A percentile compares a stretch with the other conserved stretches of the same genome.
phyloP scores from a whole-genome alignment of 2,888 invertebrate genomes.

The Drosophila melanosoma region DNA sequence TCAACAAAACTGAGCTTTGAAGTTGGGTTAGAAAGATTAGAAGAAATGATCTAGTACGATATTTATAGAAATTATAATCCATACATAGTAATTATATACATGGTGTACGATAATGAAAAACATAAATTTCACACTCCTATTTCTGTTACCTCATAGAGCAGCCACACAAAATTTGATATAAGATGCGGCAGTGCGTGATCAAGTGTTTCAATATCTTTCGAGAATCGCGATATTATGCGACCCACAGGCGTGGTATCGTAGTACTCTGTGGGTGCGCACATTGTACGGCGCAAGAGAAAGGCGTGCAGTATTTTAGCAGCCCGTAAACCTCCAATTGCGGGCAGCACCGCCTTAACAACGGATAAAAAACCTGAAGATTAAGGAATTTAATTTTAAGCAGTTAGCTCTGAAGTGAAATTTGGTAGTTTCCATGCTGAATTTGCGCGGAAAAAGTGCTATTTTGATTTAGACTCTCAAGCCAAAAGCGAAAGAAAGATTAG shows the following conservation, averaged over 20 bases:
- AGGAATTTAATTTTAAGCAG: slow-evolving; percentile 1
- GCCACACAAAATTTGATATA: slow-evolving; percentile 87
- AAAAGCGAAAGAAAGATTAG: slow-evolving; percentile 19
- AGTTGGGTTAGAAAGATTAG: neutral
- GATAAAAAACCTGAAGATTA: slow-evolving; percentile 87
- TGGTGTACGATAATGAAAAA: neutral
- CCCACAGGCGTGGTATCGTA: slow-evolving; percentile 88
- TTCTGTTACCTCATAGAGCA: slow-evolving; percentile 86
- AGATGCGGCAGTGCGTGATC: slow-evolving; percentile 85
- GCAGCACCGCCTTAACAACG: slow-evolving; percentile 87
- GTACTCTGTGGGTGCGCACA: slow-evolving; percentile 86
- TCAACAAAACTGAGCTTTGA: slow-evolving; percentile 11
- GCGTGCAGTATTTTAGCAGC: slow-evolving; percentile 84
- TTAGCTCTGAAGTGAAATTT: neutral
- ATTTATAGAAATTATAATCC: slow-evolving; percentile 8
- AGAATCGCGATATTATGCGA: slow-evolving; percentile 87
- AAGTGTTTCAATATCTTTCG: slow-evolving; percentile 85
- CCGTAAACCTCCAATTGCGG: slow-evolving; percentile 86
- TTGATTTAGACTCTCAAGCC: slow-evolving; percentile 33
- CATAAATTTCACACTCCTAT: neutral
- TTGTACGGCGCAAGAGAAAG: slow-evolving; percentile 85
- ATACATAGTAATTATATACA: neutral
- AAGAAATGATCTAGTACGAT: slow-evolving; percentile 8
- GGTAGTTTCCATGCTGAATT: slow-evolving; percentile 15
- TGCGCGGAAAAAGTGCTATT: neutral